phyloP scores from a whole-genome alignment of 1,140 invertebrate genomes.

The Dendroctonus valens region DNA sequence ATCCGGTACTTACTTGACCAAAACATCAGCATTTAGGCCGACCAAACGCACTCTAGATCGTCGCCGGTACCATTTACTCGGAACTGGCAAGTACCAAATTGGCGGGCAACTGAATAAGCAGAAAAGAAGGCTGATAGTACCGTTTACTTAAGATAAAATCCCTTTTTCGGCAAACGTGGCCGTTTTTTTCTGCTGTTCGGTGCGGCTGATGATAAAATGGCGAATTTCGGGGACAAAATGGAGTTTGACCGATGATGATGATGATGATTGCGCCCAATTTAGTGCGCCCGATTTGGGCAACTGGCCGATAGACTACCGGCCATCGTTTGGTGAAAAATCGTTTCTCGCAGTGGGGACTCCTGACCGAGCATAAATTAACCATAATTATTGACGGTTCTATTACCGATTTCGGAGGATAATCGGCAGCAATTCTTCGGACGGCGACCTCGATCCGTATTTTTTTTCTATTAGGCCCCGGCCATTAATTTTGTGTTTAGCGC shows the following conservation, averaged over 20 bases:
- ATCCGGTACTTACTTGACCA: no score
- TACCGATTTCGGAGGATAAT: conserved; percentile 13
- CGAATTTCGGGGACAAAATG: background rate
- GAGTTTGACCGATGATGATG: no score
- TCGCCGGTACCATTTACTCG: background rate
- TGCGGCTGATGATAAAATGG: background rate
- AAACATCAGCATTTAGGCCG: no score
- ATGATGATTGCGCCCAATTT: no score
- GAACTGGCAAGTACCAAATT: background rate
- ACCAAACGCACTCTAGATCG: no score
- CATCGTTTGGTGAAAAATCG: conserved; percentile 12
- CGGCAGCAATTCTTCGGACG: background rate
- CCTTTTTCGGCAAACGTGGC: background rate
- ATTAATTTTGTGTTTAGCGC: no score
- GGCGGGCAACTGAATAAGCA: conserved; percentile 16
- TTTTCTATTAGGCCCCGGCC: no score
- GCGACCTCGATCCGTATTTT: no score
- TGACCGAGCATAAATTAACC: conserved; percentile 18
- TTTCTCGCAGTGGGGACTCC: conserved; percentile 2
- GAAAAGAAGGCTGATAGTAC: conserved; percentile 6
- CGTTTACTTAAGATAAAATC: conserved; percentile 18
- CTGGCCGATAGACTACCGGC: background rate
- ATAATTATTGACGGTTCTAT: conserved; percentile 23
- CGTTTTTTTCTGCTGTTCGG: background rate
- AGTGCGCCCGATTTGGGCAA: no score